Evolutionary conservation across 2,797 vertebrate genomes (phyloP).

Genomic region (Aeoliscus strigatus): DNA sequence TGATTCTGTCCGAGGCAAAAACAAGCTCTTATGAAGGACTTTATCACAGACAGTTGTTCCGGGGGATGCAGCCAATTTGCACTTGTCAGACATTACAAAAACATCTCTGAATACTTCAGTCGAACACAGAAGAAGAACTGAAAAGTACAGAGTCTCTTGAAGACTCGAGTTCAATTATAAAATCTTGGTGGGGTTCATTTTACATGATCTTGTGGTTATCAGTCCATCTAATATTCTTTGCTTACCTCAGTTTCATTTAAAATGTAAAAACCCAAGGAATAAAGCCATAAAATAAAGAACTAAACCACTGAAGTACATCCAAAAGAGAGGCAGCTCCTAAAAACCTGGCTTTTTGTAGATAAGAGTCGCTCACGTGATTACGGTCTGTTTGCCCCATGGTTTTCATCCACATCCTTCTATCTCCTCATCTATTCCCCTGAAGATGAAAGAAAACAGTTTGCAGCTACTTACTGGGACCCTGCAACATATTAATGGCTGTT

Average conservation of each 20-base stretch:
- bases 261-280: conserved; percentile 3
- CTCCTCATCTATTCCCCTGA: conserved; percentile 57
- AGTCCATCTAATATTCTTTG: conserved; percentile 10
- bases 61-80: no score
- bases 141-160: no score
- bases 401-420: conserved; percentile 46
- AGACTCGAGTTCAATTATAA: no score
- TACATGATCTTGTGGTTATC: no score
- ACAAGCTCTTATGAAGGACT: no score
- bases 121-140: no score
- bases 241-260: conserved; percentile 18
- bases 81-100: no score
- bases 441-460: conserved; percentile 71
- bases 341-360: conserved; percentile 60
- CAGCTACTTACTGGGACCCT: conserved; percentile 61
- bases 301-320: conserved; percentile 20
- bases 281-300: conserved; percentile 19
- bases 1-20: no score
- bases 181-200: no score
- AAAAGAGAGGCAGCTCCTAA: conserved; percentile 46
- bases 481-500: conserved; percentile 59
- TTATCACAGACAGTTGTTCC: no score
- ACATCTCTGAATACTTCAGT: no score
- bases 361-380: conserved; percentile 43
- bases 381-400: conserved; percentile 46